phyloP scores from a whole-genome alignment of 2,888 invertebrate genomes.

The Asteroscopus sphinx region DNA sequence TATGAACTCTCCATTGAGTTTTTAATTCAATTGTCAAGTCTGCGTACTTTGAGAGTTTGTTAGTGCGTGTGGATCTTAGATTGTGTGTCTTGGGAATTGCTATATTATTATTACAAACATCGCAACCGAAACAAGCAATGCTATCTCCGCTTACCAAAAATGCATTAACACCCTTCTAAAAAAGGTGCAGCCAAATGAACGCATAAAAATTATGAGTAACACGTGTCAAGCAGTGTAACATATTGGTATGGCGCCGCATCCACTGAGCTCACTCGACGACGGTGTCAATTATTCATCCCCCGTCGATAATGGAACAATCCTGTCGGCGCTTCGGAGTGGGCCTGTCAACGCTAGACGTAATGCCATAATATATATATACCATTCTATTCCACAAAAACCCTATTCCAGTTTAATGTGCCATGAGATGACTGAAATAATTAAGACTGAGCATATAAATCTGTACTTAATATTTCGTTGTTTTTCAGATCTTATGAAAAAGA shows the following conservation, averaged over 20 bases:
- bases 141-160: slow-evolving; percentile 25
- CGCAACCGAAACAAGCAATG: not conserved
- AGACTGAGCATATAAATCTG: slow-evolving; percentile 13
- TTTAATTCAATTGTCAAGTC: no score
- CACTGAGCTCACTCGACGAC: slow-evolving; percentile 73
- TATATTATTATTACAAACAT: no score
- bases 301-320: slow-evolving; percentile 88
- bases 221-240: slow-evolving; percentile 42
- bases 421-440: slow-evolving; percentile 44
- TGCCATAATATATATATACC: slow-evolving; percentile 73
- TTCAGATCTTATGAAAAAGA: not conserved
- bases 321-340: slow-evolving; percentile 81
- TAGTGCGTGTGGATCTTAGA: no score
- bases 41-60: no score
- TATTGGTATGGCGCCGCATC: slow-evolving; percentile 68
- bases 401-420: slow-evolving; percentile 61
- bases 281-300: slow-evolving; percentile 85
- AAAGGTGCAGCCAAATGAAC: slow-evolving; percentile 22
- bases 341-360: slow-evolving; percentile 84
- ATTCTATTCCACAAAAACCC: slow-evolving; percentile 73
- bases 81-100: no score
- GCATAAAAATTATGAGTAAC: slow-evolving; percentile 42
- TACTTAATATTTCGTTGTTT: slow-evolving; percentile 5
- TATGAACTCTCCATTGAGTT: no score
- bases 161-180: slow-evolving; percentile 25